phyloP scores from a whole-genome alignment of 1,140 invertebrate species.

The Gonatopus flavifemur region DNA sequence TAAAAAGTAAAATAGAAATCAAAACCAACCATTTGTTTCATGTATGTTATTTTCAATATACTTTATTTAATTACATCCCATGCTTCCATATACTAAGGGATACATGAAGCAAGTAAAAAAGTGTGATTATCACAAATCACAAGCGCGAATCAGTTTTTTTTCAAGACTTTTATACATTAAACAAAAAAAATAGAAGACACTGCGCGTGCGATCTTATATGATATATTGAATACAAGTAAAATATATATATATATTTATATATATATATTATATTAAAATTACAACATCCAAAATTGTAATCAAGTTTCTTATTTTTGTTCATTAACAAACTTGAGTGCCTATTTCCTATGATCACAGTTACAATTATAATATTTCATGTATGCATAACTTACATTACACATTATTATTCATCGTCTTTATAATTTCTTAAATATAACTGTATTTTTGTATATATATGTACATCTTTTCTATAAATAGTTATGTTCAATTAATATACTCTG shows the following conservation, averaged over 20 bases:
- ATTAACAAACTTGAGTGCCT: conserved; percentile 48
- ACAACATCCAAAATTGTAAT: conserved; percentile 25
- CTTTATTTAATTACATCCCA: conserved; percentile 39
- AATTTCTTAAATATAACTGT: conserved; percentile 28
- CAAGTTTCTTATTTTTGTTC: conserved; percentile 23
- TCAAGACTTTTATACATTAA: conserved; percentile 25
- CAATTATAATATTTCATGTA: conserved; percentile 50
- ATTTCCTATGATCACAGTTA: conserved; percentile 58
- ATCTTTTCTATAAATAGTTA: conserved; percentile 48
- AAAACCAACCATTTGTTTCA: no score
- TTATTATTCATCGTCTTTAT: conserved; percentile 26
- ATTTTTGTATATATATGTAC: conserved; percentile 49
- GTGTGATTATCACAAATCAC: conserved; percentile 30
- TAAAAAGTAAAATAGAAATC: no score
- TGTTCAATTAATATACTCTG: conserved; percentile 49
- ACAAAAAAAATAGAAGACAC: conserved; percentile 18
- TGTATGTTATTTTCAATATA: conserved; percentile 32
- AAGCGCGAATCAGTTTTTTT: conserved; percentile 16
- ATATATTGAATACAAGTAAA: conserved; percentile 17
- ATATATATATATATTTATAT: no score
- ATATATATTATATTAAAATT: no score
- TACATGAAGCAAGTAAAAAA: conserved; percentile 51
- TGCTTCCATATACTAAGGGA: conserved; percentile 32
- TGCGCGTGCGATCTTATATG: conserved; percentile 9
- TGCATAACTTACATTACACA: conserved; percentile 37